These are phyloP conservation scores for Cyclophora punctaria DNA, from an alignment of 2,888 invertebrate genomes.

Conservation along the genomic window DNA sequence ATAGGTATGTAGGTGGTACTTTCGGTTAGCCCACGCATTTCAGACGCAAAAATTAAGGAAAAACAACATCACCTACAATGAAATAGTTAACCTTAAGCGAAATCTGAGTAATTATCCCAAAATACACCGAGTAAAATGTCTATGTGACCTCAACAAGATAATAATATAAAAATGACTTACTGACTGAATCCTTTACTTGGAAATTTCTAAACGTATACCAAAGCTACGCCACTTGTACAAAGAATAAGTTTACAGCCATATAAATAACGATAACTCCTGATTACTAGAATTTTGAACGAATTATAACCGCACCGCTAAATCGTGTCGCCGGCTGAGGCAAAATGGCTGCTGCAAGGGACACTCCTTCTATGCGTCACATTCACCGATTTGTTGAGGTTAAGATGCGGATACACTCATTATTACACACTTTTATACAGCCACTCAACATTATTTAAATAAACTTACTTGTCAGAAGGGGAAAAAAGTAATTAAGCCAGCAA, in stretches of 20 bases:
- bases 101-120: constrained; percentile 30
- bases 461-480: constrained; percentile 75
- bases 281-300: constrained; percentile 28
- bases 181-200: constrained; percentile 13
- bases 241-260: constrained; percentile 9
- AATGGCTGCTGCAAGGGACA: constrained; percentile 76
- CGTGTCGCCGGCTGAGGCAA: constrained; percentile 74
- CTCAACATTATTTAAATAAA: constrained; percentile 51
- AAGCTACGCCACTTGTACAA: constrained; percentile 15
- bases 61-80: constrained; percentile 4
- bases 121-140: constrained; percentile 41
- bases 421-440: constrained; percentile 44
- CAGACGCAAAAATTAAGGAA: constrained; percentile 11
- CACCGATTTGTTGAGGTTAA: constrained; percentile 48
- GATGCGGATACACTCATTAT: constrained; percentile 37
- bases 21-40: constrained; percentile 29
- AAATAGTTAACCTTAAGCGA: not conserved
- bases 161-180: constrained; percentile 50
- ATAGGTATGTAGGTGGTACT: constrained; percentile 22
- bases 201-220: constrained; percentile 8
- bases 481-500: constrained; percentile 72
- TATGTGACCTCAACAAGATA: constrained; percentile 30
- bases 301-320: constrained; percentile 63
- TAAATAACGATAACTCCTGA: constrained; percentile 15
- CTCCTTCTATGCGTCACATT: constrained; percentile 79